These are phyloP conservation scores for Barypeithes pellucidus DNA, from an alignment of 2,888 invertebrate species.

Conservation along the genomic window DNA sequence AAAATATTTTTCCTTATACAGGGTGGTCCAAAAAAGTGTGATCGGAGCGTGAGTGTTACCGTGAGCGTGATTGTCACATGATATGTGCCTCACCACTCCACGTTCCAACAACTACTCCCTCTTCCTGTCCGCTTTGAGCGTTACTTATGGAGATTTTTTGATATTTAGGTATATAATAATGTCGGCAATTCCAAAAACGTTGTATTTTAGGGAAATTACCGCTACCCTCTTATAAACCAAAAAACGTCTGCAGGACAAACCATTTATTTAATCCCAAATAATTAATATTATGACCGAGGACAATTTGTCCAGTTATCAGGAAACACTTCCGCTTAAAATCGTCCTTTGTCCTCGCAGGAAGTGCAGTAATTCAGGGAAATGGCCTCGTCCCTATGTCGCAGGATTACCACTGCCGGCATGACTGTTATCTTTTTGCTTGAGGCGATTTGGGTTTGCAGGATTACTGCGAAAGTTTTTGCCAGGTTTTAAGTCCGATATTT, in stretches of 20 bases:
- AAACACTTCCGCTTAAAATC: conserved; percentile 25
- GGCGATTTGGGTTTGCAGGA: conserved; percentile 26
- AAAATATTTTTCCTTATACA: too few relatives aligned
- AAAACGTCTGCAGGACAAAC: neutral
- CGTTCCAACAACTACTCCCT: too few relatives aligned
- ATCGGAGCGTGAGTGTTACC: too few relatives aligned
- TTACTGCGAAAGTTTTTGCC: conserved; percentile 24
- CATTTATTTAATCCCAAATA: conserved; percentile 16
- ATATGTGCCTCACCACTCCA: too few relatives aligned
- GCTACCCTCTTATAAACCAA: too few relatives aligned
- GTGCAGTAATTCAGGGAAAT: conserved; percentile 28
- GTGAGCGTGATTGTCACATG: too few relatives aligned
- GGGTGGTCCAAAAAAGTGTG: too few relatives aligned
- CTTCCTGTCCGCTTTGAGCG: too few relatives aligned
- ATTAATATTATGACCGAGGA: conserved; percentile 22
- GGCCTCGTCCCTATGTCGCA: conserved; percentile 30
- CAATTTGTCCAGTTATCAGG: conserved; percentile 45
- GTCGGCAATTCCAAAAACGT: too few relatives aligned
- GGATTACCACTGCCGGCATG: conserved; percentile 29
- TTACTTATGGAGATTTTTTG: too few relatives aligned
- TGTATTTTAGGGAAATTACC: too few relatives aligned
- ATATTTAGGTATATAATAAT: too few relatives aligned
- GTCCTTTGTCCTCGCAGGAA: conserved; percentile 42
- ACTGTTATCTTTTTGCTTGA: conserved; percentile 17
- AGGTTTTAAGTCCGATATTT: conserved; percentile 22